Base-by-base conservation (phyloP, 2,888 invertebrate species). In the Fragum whitleyi region DNA sequence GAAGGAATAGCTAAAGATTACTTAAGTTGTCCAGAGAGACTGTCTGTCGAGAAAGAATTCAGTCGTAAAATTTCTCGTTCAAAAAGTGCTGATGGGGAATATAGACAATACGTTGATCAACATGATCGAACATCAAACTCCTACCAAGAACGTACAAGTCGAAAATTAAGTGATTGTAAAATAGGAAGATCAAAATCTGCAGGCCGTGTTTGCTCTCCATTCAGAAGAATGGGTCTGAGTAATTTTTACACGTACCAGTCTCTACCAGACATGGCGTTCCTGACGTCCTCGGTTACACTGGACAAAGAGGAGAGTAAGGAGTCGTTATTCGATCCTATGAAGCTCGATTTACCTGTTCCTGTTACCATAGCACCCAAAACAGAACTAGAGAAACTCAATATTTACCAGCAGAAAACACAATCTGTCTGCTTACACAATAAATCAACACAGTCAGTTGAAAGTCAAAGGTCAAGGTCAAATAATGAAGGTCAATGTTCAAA, bases 251-350 rank as follows among this genome's bases (percentile, higher is more conserved):
- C 90, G 1, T 88, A 90, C 47, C 83, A 87, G 36, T 91, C 92
- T 36, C 76, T 92, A 47, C 92, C 92, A 53, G 92, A 92, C 70
- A 83, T 92, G 23, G 88, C 89, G 23, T 92, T 92, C 77, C 74
- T 91, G 36, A 68, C 78, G 1, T 80, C 79, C 11, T 81, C 85
- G 0, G 62, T 81, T 19, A 59, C 79, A 2, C 51, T 81, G 7
- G 74, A 77, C 7, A 85, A 85, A 51, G 85, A 81, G 28, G 85
- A 85, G 55, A 81, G 81, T 29, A 85, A 81, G 23, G 85, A 85
- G 16, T 91, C 91, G 0, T 71, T 91, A 42, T 91, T 91, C 85
- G 91, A 91, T 74, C 90, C 90, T 16, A 74, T 88, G 65, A 87
- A 86, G 74, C 61, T 87, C 51, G 78, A 85, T 59, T 57, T 89